A percentile compares a stretch with the other conserved stretches of the same genome.
These are phyloP conservation scores for Uropsilus gracilis DNA, from an alignment of 2,113 vertebrate species.

Conservation along the genomic window DNA sequence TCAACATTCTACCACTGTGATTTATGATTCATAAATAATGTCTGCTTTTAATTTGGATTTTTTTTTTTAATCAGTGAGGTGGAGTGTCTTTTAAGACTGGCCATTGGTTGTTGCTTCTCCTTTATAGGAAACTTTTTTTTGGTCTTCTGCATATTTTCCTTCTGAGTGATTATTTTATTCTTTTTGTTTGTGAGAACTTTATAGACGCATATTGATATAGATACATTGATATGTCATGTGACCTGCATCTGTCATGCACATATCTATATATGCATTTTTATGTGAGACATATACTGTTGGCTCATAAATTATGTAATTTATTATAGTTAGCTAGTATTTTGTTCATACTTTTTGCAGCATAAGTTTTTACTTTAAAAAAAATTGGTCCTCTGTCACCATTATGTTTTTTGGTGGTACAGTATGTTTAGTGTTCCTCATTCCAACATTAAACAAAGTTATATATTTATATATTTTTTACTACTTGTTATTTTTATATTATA, in stretches of 20 bases:
- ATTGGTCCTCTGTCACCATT: too few species aligned
- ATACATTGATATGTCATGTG: not conserved
- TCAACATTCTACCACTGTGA: not conserved
- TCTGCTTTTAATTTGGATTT: constrained; percentile 44
- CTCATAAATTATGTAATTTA: not conserved
- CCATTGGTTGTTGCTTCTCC: not conserved
- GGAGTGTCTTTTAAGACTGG: constrained; percentile 21
- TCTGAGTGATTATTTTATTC: not conserved
- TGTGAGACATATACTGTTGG: not conserved
- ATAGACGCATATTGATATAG: not conserved
- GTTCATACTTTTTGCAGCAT: constrained; percentile 16
- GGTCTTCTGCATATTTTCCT: constrained; percentile 38
- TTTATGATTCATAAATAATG: not conserved
- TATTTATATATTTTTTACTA: not conserved
- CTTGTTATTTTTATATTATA: constrained; percentile 11
- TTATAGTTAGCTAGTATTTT: constrained; percentile 41
- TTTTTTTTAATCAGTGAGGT: not conserved
- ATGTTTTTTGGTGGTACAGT: constrained; percentile 4
- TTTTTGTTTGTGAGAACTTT: constrained; percentile 12
- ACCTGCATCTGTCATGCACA: not conserved
- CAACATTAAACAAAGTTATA: constrained; percentile 14
- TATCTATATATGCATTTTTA: not conserved
- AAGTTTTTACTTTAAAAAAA: constrained; percentile 46
- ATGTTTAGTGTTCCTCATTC: not conserved
- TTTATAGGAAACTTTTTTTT: constrained; percentile 20